A percentile compares a stretch with the other conserved stretches of the same genome.
phyloP scores from a whole-genome alignment of 2,888 invertebrate species.

The Stenodema calcarata region DNA sequence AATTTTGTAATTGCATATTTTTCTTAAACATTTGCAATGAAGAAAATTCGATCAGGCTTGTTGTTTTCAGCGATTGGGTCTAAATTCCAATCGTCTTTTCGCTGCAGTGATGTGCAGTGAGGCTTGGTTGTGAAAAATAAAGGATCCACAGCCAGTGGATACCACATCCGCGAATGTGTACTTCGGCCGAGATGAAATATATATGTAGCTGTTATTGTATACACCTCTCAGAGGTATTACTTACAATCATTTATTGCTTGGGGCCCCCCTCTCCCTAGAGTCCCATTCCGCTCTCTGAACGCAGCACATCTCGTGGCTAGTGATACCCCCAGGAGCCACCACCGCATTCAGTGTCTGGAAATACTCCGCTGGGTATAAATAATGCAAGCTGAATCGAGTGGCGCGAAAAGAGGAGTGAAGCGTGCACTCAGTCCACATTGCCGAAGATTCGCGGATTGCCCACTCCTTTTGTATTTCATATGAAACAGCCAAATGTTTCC shows the following conservation, averaged over 20 bases:
- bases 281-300: not conserved
- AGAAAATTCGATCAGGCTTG: no score
- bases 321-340: not conserved
- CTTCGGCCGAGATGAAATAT: not conserved
- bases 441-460: no score
- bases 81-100: no score
- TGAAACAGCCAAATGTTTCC: no score
- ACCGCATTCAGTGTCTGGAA: not conserved
- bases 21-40: no score
- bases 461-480: no score
- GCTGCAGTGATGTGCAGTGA: no score
- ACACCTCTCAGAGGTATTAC: not conserved
- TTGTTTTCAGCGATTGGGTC: no score
- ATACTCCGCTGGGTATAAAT: not conserved
- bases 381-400: not conserved
- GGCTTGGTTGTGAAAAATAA: no score
- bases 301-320: not conserved
- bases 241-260: not conserved
- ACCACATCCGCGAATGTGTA: not conserved
- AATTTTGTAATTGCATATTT: no score
- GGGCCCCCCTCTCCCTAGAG: not conserved
- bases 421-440: not conserved
- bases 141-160: no score
- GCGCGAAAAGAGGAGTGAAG: not conserved
- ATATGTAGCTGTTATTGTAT: not conserved